These are phyloP conservation scores for Miltochrista miniata DNA, from an alignment of 2,888 invertebrate genomes.

Conservation along the genomic window DNA sequence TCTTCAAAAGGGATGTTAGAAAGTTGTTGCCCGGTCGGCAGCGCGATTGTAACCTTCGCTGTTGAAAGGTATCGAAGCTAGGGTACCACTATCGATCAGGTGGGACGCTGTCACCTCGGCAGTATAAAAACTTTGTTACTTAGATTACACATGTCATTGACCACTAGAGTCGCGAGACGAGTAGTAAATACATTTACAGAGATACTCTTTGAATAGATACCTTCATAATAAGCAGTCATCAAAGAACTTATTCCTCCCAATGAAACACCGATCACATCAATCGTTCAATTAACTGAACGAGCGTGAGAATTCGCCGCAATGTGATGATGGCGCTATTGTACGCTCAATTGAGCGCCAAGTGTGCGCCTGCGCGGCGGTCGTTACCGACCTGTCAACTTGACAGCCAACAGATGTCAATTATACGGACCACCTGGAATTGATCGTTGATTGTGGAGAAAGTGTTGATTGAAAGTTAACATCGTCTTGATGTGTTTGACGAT, in stretches of 20 bases:
- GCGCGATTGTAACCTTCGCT: too few relatives aligned
- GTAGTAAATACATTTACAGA: too few relatives aligned
- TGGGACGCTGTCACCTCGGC: too few relatives aligned
- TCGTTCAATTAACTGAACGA: conserved; percentile 3
- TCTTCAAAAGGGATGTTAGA: too few relatives aligned
- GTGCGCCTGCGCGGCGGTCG: conserved; percentile 5
- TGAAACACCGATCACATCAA: neutral
- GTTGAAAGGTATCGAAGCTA: too few relatives aligned
- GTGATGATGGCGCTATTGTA: neutral
- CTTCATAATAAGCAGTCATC: neutral
- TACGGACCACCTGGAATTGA: conserved; percentile 6
- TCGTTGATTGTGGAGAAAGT: neutral
- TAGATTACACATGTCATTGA: too few relatives aligned
- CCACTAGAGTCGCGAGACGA: too few relatives aligned
- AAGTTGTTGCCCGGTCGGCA: too few relatives aligned
- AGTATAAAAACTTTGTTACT: too few relatives aligned
- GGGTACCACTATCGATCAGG: too few relatives aligned
- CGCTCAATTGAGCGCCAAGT: conserved; percentile 4
- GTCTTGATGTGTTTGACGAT: neutral
- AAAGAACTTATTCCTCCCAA: conserved; percentile 1
- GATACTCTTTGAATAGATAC: neutral
- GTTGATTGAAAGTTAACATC: neutral
- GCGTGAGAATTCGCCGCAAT: conserved; percentile 2
- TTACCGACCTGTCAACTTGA: conserved; percentile 3
- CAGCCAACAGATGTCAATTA: conserved; percentile 10